Percentiles rank a stretch among this genome's conserved stretches.
phyloP scores from a whole-genome alignment of 1,140 invertebrate species.

The Papilio polyxenes region DNA sequence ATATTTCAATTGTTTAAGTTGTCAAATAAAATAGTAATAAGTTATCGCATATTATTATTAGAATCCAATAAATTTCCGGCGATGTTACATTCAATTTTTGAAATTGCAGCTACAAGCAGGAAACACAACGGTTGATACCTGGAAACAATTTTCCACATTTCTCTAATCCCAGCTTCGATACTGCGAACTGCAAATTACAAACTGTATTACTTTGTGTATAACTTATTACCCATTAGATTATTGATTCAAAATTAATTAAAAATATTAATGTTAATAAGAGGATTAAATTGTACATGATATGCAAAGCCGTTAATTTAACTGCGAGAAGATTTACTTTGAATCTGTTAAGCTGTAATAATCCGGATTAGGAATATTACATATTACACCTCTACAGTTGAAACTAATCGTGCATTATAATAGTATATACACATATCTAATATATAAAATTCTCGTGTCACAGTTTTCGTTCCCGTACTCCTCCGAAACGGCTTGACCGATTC shows the following conservation, averaged over 20 bases:
- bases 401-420: background rate
- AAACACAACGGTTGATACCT: background rate
- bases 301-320: slow-evolving; percentile 15
- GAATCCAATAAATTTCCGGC: background rate
- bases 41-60: background rate
- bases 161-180: background rate
- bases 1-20: no score
- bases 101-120: background rate
- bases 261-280: no score
- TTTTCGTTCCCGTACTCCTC: no score
- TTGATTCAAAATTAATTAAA: background rate
- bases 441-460: no score
- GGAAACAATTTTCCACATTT: background rate
- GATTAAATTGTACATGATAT: background rate
- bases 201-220: background rate
- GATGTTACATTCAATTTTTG: background rate
- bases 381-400: background rate
- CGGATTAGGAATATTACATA: background rate
- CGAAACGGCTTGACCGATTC: no score
- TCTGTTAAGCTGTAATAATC: slow-evolving; percentile 3
- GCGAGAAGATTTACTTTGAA: background rate
- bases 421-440: no score
- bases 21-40: background rate
- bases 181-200: background rate
- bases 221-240: background rate